These are phyloP conservation scores for Microctenopoma steveboyesi DNA, from an alignment of 2,797 vertebrate species.

Conservation along the genomic window DNA sequence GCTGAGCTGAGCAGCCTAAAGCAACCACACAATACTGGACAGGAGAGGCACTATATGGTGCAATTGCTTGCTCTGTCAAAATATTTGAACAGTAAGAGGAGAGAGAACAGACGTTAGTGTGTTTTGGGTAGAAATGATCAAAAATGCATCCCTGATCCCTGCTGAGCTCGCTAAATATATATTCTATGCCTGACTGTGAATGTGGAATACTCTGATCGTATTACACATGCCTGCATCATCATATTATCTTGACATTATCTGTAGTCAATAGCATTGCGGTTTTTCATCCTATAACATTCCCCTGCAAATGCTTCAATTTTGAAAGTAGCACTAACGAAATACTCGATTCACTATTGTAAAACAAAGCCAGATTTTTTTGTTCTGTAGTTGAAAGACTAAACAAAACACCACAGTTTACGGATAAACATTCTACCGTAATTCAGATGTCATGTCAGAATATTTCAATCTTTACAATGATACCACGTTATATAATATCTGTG, in stretches of 20 bases:
- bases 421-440: constrained; percentile 1
- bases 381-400: background rate
- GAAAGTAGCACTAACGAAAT: constrained; percentile 16
- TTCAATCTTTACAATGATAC: constrained; percentile 40
- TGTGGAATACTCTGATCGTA: constrained; percentile 10
- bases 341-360: constrained; percentile 5
- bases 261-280: constrained; percentile 20
- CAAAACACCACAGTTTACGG: background rate
- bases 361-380: background rate
- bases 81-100: constrained; percentile 23
- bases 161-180: constrained; percentile 31
- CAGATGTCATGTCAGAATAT: constrained; percentile 7
- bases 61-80: constrained; percentile 48
- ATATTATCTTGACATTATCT: constrained; percentile 30
- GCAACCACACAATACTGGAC: constrained; percentile 37
- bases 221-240: constrained; percentile 26
- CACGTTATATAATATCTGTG: constrained; percentile 63
- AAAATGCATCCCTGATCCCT: constrained; percentile 34
- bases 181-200: constrained; percentile 32
- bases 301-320: constrained; percentile 23
- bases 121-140: constrained; percentile 30
- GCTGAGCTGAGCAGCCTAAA: constrained; percentile 51
- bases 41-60: constrained; percentile 48
- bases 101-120: constrained; percentile 24
- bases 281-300: constrained; percentile 21